Evolutionary conservation across 2,797 vertebrate genomes (phyloP).

Genomic region (Pangasius djambal): DNA sequence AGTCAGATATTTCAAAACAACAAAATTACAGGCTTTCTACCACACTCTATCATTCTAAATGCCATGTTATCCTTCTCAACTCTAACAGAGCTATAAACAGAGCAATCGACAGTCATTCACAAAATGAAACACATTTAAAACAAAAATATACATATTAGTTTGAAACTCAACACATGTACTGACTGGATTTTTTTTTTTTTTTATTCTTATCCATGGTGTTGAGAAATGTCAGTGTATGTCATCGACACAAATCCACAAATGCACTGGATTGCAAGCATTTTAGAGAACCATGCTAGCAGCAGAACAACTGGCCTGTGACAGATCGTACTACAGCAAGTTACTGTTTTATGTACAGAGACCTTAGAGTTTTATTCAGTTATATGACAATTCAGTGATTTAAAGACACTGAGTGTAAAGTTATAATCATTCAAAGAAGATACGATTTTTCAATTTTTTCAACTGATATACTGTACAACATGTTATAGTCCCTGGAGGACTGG

Average conservation of each 20-base stretch:
- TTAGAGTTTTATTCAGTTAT: not conserved
- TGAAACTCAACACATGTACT: not conserved
- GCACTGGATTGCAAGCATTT: not conserved
- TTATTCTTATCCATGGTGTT: not conserved
- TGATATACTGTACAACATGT: not conserved
- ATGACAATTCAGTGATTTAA: not conserved
- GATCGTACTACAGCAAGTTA: not conserved
- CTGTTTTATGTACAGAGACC: not conserved
- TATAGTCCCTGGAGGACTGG: no score
- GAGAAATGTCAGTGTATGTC: not conserved
- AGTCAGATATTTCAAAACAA: slow-evolving; percentile 22
- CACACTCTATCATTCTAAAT: slow-evolving; percentile 7
- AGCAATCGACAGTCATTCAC: not conserved
- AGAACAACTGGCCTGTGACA: not conserved
- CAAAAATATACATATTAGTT: not conserved
- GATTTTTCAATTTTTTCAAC: not conserved
- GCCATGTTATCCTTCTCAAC: slow-evolving; percentile 8
- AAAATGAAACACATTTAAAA: not conserved
- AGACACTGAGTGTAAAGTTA: not conserved
- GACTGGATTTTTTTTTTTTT: not conserved
- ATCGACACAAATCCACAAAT: not conserved
- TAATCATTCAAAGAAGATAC: not conserved
- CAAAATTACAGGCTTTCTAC: slow-evolving; percentile 3
- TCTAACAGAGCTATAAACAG: slow-evolving; percentile 6
- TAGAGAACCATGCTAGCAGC: not conserved